Evolutionary conservation across 2,797 vertebrate genomes (phyloP).

Genomic region (Eospalax fontanierii): DNA sequence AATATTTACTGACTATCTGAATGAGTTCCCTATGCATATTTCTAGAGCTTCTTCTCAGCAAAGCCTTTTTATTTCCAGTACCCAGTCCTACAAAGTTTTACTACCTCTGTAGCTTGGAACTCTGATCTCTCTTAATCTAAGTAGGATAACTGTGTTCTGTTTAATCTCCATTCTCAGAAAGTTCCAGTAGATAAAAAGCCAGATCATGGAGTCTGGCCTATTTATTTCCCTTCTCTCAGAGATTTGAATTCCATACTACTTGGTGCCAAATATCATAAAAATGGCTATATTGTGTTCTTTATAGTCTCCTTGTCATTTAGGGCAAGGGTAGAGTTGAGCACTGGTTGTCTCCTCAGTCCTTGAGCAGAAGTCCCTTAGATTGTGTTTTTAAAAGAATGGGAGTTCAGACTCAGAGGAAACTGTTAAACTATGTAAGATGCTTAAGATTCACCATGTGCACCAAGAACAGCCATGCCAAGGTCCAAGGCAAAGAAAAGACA

Average conservation of each 20-base stretch:
- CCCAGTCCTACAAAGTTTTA: background rate
- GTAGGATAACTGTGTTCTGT: background rate
- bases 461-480: background rate
- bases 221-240: background rate
- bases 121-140: background rate
- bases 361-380: background rate
- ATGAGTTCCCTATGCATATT: background rate
- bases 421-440: background rate
- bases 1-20: background rate
- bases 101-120: background rate
- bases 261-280: background rate
- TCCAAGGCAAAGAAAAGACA: background rate
- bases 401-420: background rate
- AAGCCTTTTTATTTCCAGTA: background rate
- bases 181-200: background rate
- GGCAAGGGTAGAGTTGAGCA: background rate
- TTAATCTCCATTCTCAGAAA: background rate
- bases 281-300: background rate
- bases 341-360: background rate
- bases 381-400: background rate
- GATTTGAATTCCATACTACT: background rate
- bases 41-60: background rate
- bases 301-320: conserved; percentile 11
- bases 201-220: background rate
- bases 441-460: background rate